Base-by-base conservation (phyloP, 2,797 vertebrate species). In the Monodelphis domestica region DNA sequence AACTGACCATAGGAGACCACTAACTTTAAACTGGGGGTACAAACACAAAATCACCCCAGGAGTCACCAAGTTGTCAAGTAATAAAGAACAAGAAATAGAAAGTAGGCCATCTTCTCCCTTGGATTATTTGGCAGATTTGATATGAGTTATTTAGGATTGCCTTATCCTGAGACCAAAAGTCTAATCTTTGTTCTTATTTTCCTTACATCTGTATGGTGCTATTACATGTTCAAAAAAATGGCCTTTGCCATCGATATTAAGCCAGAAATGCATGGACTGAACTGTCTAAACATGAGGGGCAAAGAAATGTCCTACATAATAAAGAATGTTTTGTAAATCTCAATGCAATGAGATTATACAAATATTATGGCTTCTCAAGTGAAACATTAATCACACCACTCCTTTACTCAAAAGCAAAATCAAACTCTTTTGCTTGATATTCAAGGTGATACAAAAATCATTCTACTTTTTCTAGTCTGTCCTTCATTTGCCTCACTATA, bases 311-410 rank as follows among this genome's bases (percentile, higher is more conserved):
- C 70, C 33, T 17, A 38, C 14, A n/a, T n/a, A 70, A n/a, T 63
- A 63, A 59, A 63, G n/a, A n/a, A n/a, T n/a, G 33, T n/a, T 70
- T 70, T 33, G 30, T 56, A 54, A 92, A 3, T 30, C n/a, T n/a
- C 51, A 93, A 93, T 90, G n/a, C 84, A 87, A 70, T 87, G 51
- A 90, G 91, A 63, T 21, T 89, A 78, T 70, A 54, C 28, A 88
- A 33, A 6, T 88, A n/a, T 89, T 4, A 26, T 54, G 55, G 91
- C 94, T 70, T n/a, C 89, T 51, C 90, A 94, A 96, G 63, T 63
- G 53, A 93, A 53, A 11, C 52, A 28, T 26, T 57, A 38, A 2
- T 38, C 33, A 52, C 57, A 9, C 38, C 90, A 53, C 7, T 33
- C 4, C 7, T 91, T 57, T 91, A 88, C 17, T 52, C 90, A 92